Evolutionary conservation across 1,140 invertebrate species (phyloP).

Genomic region (Vollenhovia emeryi): DNA sequence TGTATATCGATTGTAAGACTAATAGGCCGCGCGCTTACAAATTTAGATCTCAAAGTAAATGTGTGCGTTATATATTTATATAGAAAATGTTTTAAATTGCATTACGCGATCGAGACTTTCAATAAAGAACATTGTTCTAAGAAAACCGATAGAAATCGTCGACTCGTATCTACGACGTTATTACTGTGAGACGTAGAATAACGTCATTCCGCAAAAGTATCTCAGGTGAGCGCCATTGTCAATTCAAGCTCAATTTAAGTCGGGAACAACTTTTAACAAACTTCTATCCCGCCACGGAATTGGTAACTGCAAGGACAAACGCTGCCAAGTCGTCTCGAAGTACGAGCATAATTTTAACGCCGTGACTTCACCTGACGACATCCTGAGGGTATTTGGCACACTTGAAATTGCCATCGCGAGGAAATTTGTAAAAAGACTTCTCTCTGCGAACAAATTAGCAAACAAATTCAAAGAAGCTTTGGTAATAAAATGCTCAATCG

Average conservation of each 20-base stretch:
- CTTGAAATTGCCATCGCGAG: not conserved
- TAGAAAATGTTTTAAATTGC: not conserved
- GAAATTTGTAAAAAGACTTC: not conserved
- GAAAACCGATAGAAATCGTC: not conserved
- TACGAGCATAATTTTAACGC: slow-evolving; percentile 58
- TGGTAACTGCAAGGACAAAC: slow-evolving; percentile 20
- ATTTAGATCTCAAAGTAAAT: not conserved
- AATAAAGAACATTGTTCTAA: slow-evolving; percentile 15
- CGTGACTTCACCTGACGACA: not conserved
- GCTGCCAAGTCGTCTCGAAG: not conserved
- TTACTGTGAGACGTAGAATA: slow-evolving; percentile 12
- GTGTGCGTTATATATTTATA: not conserved
- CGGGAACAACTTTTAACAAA: slow-evolving; percentile 73
- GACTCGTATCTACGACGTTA: not conserved
- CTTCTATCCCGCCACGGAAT: slow-evolving; percentile 47
- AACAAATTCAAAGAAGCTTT: not conserved
- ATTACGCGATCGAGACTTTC: not conserved
- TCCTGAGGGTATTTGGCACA: slow-evolving; percentile 38
- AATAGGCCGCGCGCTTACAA: not conserved
- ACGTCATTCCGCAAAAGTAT: slow-evolving; percentile 27
- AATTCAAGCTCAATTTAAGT: slow-evolving; percentile 72
- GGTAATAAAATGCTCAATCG: not conserved
- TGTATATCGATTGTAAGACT: not conserved
- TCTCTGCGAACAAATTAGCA: not conserved
- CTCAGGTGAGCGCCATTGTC: slow-evolving; percentile 63